Base-by-base conservation (phyloP, 2,113 vertebrate genomes). In the Spilogale gracilis region DNA sequence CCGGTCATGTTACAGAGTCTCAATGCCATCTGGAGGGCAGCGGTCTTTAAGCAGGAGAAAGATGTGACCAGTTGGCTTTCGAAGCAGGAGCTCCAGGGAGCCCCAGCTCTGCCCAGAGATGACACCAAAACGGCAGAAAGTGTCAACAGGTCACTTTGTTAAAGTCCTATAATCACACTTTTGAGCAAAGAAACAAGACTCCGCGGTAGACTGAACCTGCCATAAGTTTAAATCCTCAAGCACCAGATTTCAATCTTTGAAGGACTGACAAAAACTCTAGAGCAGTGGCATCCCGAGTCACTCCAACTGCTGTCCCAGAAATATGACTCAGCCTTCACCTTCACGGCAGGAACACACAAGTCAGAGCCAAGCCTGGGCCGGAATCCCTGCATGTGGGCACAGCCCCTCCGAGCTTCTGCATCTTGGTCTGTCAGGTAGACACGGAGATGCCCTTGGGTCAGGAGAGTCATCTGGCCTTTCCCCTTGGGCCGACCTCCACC, bases 401-500 rank as follows among this genome's bases (percentile, higher is more conserved):
- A 6, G 12, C 43, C 52, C 6, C 50, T 14, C 61, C 25, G 50
- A 5, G n/a, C 85, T 17, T 11, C 38, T 9, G 74, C n/a, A 12
- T 73, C 67, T 81, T 20, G 25, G n/a, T 56, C 67, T 25, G 54
- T 48, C 17, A 38, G 25, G 2, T 10, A 3, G 45, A 25, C 23
- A 30, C 52, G 5, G 10, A 38, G 9, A 9, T 9, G 12, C 20
- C 58, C 60, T 38, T 2, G 0, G 9, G 6, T 9, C 17, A 1
- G 9, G 18, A 60, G 60, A 9, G 5, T 16, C 81, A 52, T 60
- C 78, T 16, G 1, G 9, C n/a, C 58, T 10, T 18, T 27, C 30
- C 23, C 27, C 14, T 30, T 1, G 17, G 27, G 32, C 21, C 4
- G 56, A 73, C 65, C 65, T 3, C 30, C 17, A 58, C 30, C 38